These are phyloP conservation scores for Theropithecus gelada DNA, from an alignment of 2,113 vertebrate species.

Conservation along the genomic window DNA sequence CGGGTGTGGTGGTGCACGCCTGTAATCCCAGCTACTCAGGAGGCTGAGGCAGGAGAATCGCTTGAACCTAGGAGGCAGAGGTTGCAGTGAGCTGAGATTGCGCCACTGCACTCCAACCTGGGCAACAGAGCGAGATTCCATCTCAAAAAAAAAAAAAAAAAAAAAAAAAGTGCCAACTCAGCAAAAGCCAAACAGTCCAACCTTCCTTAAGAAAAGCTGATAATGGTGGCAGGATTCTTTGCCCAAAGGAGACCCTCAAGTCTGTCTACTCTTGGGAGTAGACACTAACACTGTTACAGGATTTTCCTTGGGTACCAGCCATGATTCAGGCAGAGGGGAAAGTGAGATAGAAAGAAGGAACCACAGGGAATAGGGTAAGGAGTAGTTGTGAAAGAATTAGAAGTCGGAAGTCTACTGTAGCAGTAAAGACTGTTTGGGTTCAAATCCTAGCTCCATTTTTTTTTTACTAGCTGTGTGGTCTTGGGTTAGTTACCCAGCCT, in stretches of 20 bases:
- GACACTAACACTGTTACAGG: not conserved
- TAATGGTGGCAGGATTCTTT: not conserved
- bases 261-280: not conserved
- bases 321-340: not conserved
- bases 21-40: too few species aligned
- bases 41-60: too few species aligned
- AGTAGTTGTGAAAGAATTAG: not conserved
- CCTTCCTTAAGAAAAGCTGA: not conserved
- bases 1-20: fast-evolving
- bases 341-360: not conserved
- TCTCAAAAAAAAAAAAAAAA: too few species aligned
- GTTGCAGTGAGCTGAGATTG: too few species aligned
- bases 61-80: too few species aligned
- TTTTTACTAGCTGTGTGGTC: not conserved
- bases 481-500: not conserved
- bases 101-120: too few species aligned
- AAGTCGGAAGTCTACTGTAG: not conserved
- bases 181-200: slow-evolving; percentile 7
- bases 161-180: not conserved
- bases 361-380: not conserved
- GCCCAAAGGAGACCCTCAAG: not conserved
- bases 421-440: not conserved
- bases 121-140: too few species aligned
- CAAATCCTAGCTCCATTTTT: slow-evolving; percentile 24
- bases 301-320: not conserved